Conservation (phyloP, 1,140 invertebrate species). For the Phenacoccus solenopsis region DNA sequence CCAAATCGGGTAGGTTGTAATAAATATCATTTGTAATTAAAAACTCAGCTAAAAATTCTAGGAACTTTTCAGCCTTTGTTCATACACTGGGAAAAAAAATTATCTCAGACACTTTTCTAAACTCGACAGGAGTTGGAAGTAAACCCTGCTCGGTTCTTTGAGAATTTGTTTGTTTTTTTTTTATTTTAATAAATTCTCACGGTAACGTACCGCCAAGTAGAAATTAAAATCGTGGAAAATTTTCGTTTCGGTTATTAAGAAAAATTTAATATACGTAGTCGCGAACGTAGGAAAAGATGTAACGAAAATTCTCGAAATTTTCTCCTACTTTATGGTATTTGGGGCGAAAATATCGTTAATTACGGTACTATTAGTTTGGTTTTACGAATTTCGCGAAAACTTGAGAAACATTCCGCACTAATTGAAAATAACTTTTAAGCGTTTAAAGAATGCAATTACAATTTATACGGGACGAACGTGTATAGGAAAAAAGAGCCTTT, state of each 20-base stretch:
- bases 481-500: not conserved
- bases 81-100: no score
- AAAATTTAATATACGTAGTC: slow-evolving; percentile 4
- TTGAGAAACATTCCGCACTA: not conserved
- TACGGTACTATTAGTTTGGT: not conserved
- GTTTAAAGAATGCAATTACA: not conserved
- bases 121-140: no score
- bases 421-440: slow-evolving; percentile 3
- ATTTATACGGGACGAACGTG: not conserved
- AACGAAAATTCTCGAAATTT: not conserved
- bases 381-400: not conserved
- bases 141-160: no score
- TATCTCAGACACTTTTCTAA: no score
- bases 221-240: not conserved
- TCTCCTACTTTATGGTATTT: not conserved
- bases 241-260: not conserved
- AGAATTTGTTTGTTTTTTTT: no score
- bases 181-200: not conserved
- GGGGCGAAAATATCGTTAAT: not conserved
- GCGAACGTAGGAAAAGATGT: no score
- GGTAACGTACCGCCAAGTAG: not conserved
- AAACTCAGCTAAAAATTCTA: no score
- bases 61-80: no score
- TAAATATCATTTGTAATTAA: no score
- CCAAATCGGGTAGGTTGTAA: no score